A percentile compares a stretch with the other conserved stretches of the same genome.
Conservation (phyloP, 2,113 vertebrate species). For the Gnathonemus longibarbis region DNA sequence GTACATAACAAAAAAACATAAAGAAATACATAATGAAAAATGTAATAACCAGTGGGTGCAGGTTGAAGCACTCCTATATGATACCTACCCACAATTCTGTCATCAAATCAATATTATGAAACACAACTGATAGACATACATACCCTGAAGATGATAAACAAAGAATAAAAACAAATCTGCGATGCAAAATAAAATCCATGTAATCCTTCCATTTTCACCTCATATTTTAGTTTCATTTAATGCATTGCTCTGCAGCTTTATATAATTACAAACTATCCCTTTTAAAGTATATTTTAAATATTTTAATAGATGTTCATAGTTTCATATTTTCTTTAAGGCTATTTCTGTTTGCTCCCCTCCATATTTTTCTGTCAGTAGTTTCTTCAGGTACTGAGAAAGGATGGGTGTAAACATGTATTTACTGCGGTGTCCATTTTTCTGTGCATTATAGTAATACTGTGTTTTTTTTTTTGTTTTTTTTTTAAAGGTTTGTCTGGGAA, state of each 20-base stretch:
- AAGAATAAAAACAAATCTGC: neutral
- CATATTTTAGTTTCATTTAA: neutral
- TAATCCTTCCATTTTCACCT: neutral
- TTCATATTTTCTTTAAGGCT: neutral
- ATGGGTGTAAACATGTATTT: neutral
- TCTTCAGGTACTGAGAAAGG: neutral
- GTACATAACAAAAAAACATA: neutral
- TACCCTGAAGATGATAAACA: neutral
- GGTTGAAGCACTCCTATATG: neutral
- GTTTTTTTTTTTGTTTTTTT: neutral
- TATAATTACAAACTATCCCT: neutral
- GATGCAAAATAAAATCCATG: neutral
- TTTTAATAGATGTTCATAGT: neutral
- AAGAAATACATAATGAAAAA: neutral
- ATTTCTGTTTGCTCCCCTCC: neutral
- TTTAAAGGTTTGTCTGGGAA: slow-evolving; percentile 49
- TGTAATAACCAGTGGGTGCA: neutral
- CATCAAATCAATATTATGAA: neutral
- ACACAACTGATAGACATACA: neutral
- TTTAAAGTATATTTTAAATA: neutral
- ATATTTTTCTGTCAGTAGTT: neutral
- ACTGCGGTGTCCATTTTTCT: neutral
- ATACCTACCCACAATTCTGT: neutral
- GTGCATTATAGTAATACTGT: neutral
- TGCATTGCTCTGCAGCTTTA: neutral